These are phyloP conservation scores for Orthosia gothica DNA, from an alignment of 2,888 invertebrate genomes.

Conservation along the genomic window DNA sequence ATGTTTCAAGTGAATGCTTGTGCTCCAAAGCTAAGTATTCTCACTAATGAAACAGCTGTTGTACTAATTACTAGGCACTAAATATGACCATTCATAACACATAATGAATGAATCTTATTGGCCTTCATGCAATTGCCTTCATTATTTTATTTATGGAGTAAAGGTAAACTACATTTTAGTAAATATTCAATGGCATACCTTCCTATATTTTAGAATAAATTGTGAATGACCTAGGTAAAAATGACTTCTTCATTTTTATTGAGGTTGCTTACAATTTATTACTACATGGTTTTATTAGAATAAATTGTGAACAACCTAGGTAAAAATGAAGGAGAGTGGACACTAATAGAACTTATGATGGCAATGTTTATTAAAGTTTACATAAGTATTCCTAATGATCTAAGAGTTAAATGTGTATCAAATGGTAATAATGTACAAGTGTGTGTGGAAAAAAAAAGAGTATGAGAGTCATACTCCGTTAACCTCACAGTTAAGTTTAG, in stretches of 20 bases:
- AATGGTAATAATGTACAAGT: too few species aligned
- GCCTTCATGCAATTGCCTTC: not conserved
- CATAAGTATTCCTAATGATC: too few species aligned
- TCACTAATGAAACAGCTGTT: slow-evolving; percentile 3
- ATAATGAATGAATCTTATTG: slow-evolving; percentile 9
- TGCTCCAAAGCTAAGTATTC: slow-evolving; percentile 9
- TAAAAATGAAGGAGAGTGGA: too few species aligned
- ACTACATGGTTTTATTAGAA: too few species aligned
- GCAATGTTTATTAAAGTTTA: not conserved
- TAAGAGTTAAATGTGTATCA: too few species aligned
- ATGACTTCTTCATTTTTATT: too few species aligned
- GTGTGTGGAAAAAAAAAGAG: too few species aligned
- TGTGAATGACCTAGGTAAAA: not conserved
- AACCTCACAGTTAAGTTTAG: not conserved
- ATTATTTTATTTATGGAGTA: slow-evolving; percentile 14
- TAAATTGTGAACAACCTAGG: too few species aligned
- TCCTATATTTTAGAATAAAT: not conserved
- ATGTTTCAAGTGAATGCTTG: not conserved
- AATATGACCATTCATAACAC: slow-evolving; percentile 5
- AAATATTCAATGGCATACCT: not conserved
- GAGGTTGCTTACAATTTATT: too few species aligned
- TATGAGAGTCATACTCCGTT: not conserved
- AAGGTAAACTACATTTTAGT: slow-evolving; percentile 5
- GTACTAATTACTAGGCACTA: slow-evolving; percentile 2
- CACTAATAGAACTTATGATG: too few species aligned